Evolutionary conservation across 2,888 invertebrate species (phyloP), one percentile per base, ranked within the genome.

Genomic region (Embidobia sp.): DNA sequence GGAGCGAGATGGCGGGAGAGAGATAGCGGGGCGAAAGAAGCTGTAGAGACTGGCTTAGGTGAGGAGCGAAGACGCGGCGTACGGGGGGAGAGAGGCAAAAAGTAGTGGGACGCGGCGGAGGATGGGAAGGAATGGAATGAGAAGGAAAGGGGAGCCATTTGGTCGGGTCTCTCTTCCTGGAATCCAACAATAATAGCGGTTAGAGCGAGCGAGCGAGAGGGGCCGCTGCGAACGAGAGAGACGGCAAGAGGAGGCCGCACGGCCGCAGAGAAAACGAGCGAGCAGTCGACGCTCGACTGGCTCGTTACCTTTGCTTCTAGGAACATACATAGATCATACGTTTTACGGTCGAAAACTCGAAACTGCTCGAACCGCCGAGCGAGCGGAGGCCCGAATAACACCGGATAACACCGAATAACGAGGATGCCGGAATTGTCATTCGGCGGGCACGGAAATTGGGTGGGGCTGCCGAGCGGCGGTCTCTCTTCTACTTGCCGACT

Each of bases 141-240:
- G 77, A 81, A 79, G 81, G 81, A 81, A 80, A 81, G 80, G 80
- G 80, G 83, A 82, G 82, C 82, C 83, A 84, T 83, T 83, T 79
- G 81, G 83, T 82, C 77, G 81, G 84, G 79, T 80, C 82, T 81
- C 81, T 82, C 85, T 85, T 85, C 85, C 85, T 85, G 85, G 85
- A 85, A 85, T 82, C 80, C 83, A 83, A 84, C 84, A 85, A 84
- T 85, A 85, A 84, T 84, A 85, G 84, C 84, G 83, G 82, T 81
- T 74, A 75, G 51, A 67, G 53, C 19, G 33, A 69, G 33, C n/a
- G n/a, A n/a, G n/a, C n/a, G n/a, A n/a, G n/a, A n/a, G n/a, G n/a
- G n/a, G n/a, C n/a, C n/a, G n/a, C n/a, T n/a, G n/a, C n/a, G n/a
- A n/a, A n/a, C n/a, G n/a, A 40, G 55, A 37, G 10, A 19, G 49